These are phyloP conservation scores for Macaria liturata DNA, from an alignment of 2,888 invertebrate genomes.

Conservation along the genomic window DNA sequence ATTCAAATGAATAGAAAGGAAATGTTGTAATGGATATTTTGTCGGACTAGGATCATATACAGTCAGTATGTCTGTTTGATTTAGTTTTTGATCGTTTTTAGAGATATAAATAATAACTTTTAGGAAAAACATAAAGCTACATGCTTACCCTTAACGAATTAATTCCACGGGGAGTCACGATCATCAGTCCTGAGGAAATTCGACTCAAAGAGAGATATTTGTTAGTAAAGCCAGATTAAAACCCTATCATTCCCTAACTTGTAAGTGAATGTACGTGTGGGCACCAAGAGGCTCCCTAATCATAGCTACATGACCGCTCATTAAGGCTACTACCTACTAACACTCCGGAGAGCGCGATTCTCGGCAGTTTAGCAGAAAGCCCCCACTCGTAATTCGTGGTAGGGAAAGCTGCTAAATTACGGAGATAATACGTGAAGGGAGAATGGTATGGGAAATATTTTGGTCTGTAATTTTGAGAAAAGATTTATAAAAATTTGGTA, in stretches of 20 bases:
- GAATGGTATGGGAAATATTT: constrained; percentile 7
- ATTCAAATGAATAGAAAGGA: neutral
- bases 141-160: no score
- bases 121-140: no score
- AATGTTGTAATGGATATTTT: neutral
- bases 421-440: constrained; percentile 15
- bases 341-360: constrained; percentile 54
- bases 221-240: neutral
- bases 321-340: constrained; percentile 45
- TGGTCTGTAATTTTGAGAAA: no score
- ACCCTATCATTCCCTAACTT: constrained; percentile 3
- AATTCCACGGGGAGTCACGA: no score
- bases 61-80: no score
- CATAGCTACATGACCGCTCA: constrained; percentile 54
- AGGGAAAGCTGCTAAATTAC: constrained; percentile 53
- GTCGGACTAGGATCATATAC: no score
- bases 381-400: constrained; percentile 66
- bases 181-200: no score
- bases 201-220: no score
- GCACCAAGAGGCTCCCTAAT: constrained; percentile 40
- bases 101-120: no score
- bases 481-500: no score
- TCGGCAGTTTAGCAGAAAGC: constrained; percentile 65
- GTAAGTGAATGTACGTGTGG: constrained; percentile 19
- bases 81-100: no score